A percentile compares a stretch with the other conserved stretches of the same genome.
Evolutionary conservation across 30 jellyfish, hydroid and myxozoan species (phyloP).

Genomic region (Chironex yamaguchii): DNA sequence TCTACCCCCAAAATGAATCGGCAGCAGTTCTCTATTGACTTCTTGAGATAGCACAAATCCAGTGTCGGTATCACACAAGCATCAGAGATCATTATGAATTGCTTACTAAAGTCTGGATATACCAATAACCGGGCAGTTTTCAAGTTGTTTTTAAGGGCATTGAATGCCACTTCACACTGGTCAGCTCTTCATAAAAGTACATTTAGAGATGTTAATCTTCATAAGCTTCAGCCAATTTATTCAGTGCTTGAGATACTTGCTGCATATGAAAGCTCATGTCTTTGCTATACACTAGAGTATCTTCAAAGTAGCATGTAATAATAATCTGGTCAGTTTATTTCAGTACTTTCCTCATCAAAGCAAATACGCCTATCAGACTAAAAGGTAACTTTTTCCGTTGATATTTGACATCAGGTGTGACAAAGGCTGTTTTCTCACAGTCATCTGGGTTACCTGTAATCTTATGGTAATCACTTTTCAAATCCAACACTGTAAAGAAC

Average conservation of each 20-base stretch:
- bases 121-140: background rate
- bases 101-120: background rate
- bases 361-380: background rate
- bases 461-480: background rate
- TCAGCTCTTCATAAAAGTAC: background rate
- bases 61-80: background rate
- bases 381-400: slow-evolving; percentile 5
- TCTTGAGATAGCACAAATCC: background rate
- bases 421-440: background rate
- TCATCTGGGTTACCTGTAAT: background rate
- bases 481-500: background rate
- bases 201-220: background rate
- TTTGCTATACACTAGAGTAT: background rate
- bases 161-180: background rate
- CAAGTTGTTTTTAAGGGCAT: background rate
- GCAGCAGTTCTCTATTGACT: background rate
- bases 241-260: background rate
- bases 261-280: background rate
- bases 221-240: background rate
- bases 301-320: slow-evolving; percentile 8
- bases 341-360: background rate
- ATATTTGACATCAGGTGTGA: slow-evolving; percentile 9
- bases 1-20: slow-evolving; percentile 5
- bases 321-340: background rate
- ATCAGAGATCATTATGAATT: background rate